Evolutionary conservation across 2,113 vertebrate genomes (phyloP).

Genomic region (Verasper variegatus): DNA sequence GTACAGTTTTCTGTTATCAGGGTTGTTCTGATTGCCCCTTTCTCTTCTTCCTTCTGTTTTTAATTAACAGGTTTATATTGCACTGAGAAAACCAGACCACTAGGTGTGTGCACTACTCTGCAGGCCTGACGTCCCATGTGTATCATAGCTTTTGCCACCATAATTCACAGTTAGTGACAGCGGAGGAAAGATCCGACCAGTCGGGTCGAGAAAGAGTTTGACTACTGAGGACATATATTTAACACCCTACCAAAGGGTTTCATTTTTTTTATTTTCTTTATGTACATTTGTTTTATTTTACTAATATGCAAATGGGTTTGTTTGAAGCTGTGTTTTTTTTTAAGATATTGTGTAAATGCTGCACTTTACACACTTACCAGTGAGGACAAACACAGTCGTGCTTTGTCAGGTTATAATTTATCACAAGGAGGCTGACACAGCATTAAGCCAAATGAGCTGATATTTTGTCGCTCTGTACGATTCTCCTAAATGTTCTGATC

Average conservation of each 20-base stretch:
- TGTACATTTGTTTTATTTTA: conserved; percentile 56
- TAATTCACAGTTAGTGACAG: conserved; percentile 29
- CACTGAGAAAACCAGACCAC: conserved; percentile 30
- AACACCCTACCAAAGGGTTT: conserved; percentile 29
- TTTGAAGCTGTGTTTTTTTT: conserved; percentile 55
- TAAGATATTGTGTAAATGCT: conserved; percentile 64
- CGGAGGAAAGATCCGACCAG: conserved; percentile 21
- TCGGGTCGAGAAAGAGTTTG: conserved; percentile 42
- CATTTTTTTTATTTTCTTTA: conserved; percentile 40
- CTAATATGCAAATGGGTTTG: conserved; percentile 60
- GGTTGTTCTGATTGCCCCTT: conserved; percentile 20
- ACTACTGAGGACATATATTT: conserved; percentile 61
- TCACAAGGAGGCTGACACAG: conserved; percentile 25
- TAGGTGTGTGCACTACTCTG: conserved; percentile 2
- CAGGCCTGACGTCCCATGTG: conserved; percentile 4
- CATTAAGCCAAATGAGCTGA: conserved; percentile 62
- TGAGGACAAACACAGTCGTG: conserved; percentile 38
- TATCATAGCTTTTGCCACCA: conserved; percentile 19
- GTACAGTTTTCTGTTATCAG: conserved; percentile 40
- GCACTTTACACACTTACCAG: conserved; percentile 74
- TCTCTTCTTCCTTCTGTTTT: conserved; percentile 27
- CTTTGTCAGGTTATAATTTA: conserved; percentile 15
- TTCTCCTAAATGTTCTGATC: conserved; percentile 27
- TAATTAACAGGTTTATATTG: conserved; percentile 18
- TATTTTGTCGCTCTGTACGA: conserved; percentile 27